Base-by-base conservation (phyloP, 2,113 vertebrate species). In the Patagioenas fasciata region DNA sequence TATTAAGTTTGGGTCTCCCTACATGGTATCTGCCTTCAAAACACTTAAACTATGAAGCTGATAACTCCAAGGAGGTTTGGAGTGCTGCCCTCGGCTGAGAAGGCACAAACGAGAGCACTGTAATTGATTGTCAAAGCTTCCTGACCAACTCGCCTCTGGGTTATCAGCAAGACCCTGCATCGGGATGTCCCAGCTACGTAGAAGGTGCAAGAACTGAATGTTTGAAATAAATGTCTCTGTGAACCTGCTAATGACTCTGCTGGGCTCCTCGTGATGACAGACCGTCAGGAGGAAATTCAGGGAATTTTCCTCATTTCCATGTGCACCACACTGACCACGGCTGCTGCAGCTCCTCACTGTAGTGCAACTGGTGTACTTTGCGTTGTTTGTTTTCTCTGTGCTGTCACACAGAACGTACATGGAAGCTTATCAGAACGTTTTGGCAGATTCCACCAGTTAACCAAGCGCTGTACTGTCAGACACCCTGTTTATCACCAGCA, bases 301-400 rank as follows among this genome's bases (percentile, higher is more conserved):
- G 1, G 32, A 32, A 62, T 51, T 32, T 69, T 44, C 66, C 58
- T n/a, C 28, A 8, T 40, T 85, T 85, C 40, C 36, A 47, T 4
- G 9, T 3, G 5, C 58, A 40, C 15, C 34, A 9, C 1, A 1
- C 23, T 38, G 24, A 24, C 53, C 36, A 28, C 3, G 29, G n/a
- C 78, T 62, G 70, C 62, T 11, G 44, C 26, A 50, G 34, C 47
- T 62, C 47, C 48, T 65, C 67, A 3, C 73, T 44, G 67, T 3
- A 47, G 23, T 4, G 65, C 44, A 24, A 11, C 47, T 12, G 9
- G 8, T 1, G 47, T 34, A 62, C 54, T 57, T 40, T 0, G 26
- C 1, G 0, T 28, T 62, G 65, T 19, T 50, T 42, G 18, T 34
- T 82, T 62, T 57, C 64, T 40, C 53, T 8, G 56, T 23, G 47